phyloP scores from a whole-genome alignment of 2,113 vertebrate species.

The Callionymus lyra region DNA sequence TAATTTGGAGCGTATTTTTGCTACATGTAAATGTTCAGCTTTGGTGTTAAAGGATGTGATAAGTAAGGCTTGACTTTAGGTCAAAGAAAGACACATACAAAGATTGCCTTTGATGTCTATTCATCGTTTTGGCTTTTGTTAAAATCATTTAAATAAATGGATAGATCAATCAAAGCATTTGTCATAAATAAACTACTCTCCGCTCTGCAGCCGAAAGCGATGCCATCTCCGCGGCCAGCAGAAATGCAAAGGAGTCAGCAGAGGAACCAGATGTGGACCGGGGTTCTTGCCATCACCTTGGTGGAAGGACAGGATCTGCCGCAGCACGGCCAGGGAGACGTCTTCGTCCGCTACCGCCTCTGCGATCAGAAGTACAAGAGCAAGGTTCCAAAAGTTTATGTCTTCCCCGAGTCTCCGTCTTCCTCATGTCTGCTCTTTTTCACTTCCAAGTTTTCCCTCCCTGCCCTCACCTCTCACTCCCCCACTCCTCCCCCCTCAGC shows the following conservation, averaged over 20 bases:
- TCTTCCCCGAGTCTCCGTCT: neutral
- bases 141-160: too few species aligned
- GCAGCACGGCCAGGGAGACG: slow-evolving; percentile 66
- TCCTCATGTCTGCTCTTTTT: slow-evolving; percentile 18
- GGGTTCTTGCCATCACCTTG: slow-evolving; percentile 77
- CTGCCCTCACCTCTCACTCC: slow-evolving; percentile 21
- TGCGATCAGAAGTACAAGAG: slow-evolving; percentile 91
- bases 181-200: neutral
- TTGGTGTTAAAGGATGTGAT: too few species aligned
- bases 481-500: slow-evolving; percentile 38
- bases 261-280: slow-evolving; percentile 84
- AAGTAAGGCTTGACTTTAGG: too few species aligned
- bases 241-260: slow-evolving; percentile 35
- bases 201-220: slow-evolving; percentile 37
- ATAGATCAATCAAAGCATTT: neutral
- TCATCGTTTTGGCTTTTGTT: too few species aligned
- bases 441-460: slow-evolving; percentile 24
- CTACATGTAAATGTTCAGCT: too few species aligned
- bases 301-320: slow-evolving; percentile 84
- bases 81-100: too few species aligned
- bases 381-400: slow-evolving; percentile 67
- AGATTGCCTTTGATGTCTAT: too few species aligned
- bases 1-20: too few species aligned
- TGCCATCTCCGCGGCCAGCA: slow-evolving; percentile 6
- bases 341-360: slow-evolving; percentile 84